A percentile compares a stretch with the other conserved stretches of the same genome.
These are phyloP conservation scores for Pediacus dermestoides DNA, from an alignment of 2,888 invertebrate species.

Conservation along the genomic window DNA sequence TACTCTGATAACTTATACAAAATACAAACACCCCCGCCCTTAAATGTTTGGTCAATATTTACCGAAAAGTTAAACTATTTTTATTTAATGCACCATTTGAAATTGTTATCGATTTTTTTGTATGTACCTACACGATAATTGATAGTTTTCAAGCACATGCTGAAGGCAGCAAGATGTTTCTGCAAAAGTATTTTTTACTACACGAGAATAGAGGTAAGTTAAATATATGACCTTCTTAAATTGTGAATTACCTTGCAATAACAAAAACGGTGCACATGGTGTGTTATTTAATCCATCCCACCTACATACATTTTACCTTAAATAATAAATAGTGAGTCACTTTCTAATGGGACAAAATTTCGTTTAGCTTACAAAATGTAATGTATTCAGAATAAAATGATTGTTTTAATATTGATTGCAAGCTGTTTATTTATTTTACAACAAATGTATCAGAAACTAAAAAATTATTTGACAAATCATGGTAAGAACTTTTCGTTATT, in stretches of 20 bases:
- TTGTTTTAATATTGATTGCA: neutral
- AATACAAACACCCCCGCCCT: too few species aligned
- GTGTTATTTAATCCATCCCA: neutral
- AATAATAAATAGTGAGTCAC: neutral
- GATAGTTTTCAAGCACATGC: too few species aligned
- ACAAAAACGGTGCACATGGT: conserved; percentile 1
- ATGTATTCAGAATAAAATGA: too few species aligned
- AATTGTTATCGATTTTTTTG: too few species aligned
- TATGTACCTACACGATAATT: too few species aligned
- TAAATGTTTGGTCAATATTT: conserved; percentile 43
- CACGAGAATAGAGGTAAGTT: conserved; percentile 30
- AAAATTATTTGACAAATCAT: neutral
- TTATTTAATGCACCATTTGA: too few species aligned
- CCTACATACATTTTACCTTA: conserved; percentile 1
- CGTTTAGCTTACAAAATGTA: too few species aligned
- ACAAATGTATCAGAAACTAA: neutral
- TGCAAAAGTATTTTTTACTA: conserved; percentile 29
- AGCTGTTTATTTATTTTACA: neutral
- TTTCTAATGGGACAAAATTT: conserved; percentile 1
- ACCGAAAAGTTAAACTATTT: too few species aligned
- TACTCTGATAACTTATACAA: too few species aligned
- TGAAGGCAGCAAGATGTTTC: conserved; percentile 25
- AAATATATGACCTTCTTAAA: conserved; percentile 6
- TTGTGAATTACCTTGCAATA: neutral
- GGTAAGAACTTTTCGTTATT: neutral